Base-by-base conservation (phyloP, 1,140 invertebrate species). In the Zeugodacus cucurbitae region DNA sequence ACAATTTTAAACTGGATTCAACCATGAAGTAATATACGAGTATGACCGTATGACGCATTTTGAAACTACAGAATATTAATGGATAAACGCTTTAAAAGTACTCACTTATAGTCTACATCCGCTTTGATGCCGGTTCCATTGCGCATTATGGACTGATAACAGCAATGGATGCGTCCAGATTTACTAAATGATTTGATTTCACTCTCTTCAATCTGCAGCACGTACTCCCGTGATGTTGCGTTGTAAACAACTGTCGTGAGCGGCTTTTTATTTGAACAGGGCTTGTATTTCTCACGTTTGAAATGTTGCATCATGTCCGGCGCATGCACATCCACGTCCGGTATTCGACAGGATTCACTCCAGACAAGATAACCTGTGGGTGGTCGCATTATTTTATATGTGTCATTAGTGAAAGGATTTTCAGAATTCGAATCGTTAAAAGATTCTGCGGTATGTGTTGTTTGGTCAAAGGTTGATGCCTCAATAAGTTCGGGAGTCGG, bases 261-360 rank as follows among this genome's bases (percentile, higher is more conserved):
- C 0, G 94, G 91, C 0, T 94, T 92, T 14, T 90, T 90, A 44
- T 91, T 93, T 7, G 94, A 93, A 90, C 96, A 97, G 0, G 93
- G 87, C 41, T 95, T 94, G 64, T 95, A 95, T 87, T 94, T 94
- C 62, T 94, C 93, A 41, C 95, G 94, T 67, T 94, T 94, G 26
- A 96, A 95, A 88, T 95, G 95, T 41, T 94, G 92, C 88, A 94
- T 94, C n/a, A 97, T 95, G 29, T 96, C 95, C 11, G 94, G 92
- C 89, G 96, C 95, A 90, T 96, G 95, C 0, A 96, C 96, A 91
- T 97, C 94, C 64, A 96, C 93, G 67, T 96, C 95, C 2, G 95
- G 94, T 90, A 97, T 96, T 88, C 95, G 94, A 90, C 97, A 97
- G 88, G 94, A 94, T 3, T 95, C 93, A 90, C 95, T 96, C 93